Percentiles rank a stretch among this genome's conserved stretches.
Conservation (phyloP, 2,888 invertebrate species). For the Apamea crenata region DNA sequence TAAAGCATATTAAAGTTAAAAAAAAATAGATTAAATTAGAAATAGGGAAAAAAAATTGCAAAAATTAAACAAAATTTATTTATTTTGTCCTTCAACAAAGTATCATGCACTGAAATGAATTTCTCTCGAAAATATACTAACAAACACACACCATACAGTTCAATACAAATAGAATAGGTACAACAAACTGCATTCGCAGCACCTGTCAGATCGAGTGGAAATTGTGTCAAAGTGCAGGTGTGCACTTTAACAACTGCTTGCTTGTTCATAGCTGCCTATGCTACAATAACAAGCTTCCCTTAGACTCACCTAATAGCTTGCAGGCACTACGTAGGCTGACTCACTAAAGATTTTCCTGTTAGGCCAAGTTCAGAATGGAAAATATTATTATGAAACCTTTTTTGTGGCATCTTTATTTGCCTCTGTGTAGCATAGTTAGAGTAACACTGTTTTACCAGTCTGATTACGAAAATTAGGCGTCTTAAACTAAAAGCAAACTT, state of each 20-base stretch:
- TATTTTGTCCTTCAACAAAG: too few relatives aligned
- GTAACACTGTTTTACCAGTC: not conserved
- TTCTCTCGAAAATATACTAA: not conserved
- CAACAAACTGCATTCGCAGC: constrained; percentile 10
- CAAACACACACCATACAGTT: not conserved
- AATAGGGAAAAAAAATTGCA: not conserved
- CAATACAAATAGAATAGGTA: not conserved
- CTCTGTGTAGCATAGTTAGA: too few relatives aligned
- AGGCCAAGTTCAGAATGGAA: not conserved
- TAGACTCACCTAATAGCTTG: constrained; percentile 19
- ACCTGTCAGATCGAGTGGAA: constrained; percentile 3
- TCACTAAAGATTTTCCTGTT: constrained; percentile 6
- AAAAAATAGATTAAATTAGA: not conserved
- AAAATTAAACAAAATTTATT: not conserved
- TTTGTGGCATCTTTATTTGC: not conserved
- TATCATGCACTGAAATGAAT: not conserved
- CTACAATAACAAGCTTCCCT: constrained; percentile 21
- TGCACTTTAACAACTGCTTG: constrained; percentile 26
- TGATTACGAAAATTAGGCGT: not conserved
- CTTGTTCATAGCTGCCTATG: constrained; percentile 13
- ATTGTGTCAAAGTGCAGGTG: constrained; percentile 39
- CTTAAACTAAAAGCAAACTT: not conserved
- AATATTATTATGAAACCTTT: not conserved
- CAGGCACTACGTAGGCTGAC: constrained; percentile 15
- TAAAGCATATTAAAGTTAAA: not conserved